phyloP scores from a whole-genome alignment of 2,113 vertebrate species.

The Chitala chitala region DNA sequence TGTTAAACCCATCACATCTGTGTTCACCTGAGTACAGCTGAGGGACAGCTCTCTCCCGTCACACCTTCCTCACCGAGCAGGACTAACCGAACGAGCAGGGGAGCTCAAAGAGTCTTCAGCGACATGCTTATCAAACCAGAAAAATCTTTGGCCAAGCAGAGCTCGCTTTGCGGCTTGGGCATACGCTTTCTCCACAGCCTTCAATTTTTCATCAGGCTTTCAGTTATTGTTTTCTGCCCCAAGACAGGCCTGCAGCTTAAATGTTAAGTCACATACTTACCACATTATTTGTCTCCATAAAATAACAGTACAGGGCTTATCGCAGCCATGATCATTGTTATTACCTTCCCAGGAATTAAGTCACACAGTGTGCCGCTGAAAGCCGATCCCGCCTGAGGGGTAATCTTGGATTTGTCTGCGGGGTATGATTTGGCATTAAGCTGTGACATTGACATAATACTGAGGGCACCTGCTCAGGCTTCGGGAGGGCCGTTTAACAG shows the following conservation, averaged over 20 bases:
- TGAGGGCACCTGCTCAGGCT: constrained; percentile 53
- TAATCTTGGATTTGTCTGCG: constrained; percentile 54
- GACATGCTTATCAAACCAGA: background rate
- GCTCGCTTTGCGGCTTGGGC: background rate
- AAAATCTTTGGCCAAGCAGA: background rate
- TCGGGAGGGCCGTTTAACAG: constrained; percentile 47
- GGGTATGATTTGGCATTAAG: constrained; percentile 61
- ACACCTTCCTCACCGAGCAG: background rate
- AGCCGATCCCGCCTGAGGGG: constrained; percentile 24
- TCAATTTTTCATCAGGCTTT: background rate
- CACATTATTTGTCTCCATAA: constrained; percentile 23
- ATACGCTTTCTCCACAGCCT: background rate
- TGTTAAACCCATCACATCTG: background rate
- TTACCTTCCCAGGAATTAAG: constrained; percentile 24
- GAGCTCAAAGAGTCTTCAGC: background rate
- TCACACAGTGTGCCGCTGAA: constrained; percentile 26
- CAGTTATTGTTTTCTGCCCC: background rate
- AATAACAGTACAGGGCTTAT: constrained; percentile 26
- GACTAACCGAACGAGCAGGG: too few relatives aligned
- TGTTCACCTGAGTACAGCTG: background rate
- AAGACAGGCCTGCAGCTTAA: background rate
- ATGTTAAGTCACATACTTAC: constrained; percentile 4
- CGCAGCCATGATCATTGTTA: constrained; percentile 34
- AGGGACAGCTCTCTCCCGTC: background rate
- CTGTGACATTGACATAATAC: constrained; percentile 61